phyloP scores from a whole-genome alignment of 23 tunicate genomes.

The Halocynthia roretzi region DNA sequence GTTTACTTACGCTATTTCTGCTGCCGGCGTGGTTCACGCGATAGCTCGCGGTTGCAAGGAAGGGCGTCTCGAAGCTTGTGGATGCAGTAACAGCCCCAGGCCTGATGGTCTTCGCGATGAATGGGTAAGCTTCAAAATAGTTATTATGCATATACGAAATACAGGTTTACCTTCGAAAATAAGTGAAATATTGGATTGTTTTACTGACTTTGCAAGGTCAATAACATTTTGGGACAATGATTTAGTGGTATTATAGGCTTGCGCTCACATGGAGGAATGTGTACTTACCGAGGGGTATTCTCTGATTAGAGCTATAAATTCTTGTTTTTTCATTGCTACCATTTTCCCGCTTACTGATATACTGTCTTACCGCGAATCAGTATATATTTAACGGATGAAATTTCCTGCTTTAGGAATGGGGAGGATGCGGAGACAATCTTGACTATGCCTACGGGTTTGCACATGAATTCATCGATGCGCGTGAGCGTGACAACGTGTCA shows the following conservation, averaged over 20 bases:
- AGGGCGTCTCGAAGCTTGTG: constrained; percentile 59
- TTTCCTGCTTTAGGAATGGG: constrained; percentile 54
- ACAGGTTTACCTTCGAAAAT: no score
- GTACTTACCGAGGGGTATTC: no score
- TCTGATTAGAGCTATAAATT: no score
- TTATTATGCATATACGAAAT: not conserved
- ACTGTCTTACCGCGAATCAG: no score
- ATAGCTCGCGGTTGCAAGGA: constrained; percentile 88
- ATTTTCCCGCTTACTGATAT: no score
- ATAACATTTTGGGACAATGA: no score
- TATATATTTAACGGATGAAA: no score
- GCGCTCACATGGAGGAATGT: no score
- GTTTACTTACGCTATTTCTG: constrained; percentile 91
- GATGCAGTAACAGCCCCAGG: constrained; percentile 57
- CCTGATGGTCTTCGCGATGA: constrained; percentile 59
- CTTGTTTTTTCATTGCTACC: no score
- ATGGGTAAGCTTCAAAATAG: constrained; percentile 43
- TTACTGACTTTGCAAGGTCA: no score
- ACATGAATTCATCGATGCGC: constrained; percentile 86
- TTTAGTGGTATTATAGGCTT: no score
- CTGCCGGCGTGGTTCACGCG: constrained; percentile 95
- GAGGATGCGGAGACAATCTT: constrained; percentile 95
- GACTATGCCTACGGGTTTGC: constrained; percentile 95
- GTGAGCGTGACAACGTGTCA: constrained; percentile 56
- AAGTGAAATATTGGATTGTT: no score